Conservation (phyloP, 2,888 invertebrate genomes). For the Brachyptera risi region DNA sequence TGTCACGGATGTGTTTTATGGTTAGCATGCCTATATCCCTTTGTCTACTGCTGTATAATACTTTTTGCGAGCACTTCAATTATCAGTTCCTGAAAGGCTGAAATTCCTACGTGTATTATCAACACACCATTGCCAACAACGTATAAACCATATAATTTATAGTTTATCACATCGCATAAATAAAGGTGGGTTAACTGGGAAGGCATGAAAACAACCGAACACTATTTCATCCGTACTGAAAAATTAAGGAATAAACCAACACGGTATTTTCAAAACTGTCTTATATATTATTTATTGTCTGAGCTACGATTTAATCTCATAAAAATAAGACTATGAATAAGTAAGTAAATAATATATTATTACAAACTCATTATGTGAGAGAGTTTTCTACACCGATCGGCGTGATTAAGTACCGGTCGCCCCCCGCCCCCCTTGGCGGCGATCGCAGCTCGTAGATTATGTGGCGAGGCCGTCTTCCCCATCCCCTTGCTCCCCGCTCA, state of each 20-base stretch:
- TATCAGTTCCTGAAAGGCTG: too few relatives aligned
- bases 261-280: constrained; percentile 13
- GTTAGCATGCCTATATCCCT: constrained; percentile 22
- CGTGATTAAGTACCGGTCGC: not conserved
- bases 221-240: constrained; percentile 20
- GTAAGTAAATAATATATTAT: constrained; percentile 3
- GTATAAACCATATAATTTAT: constrained; percentile 14
- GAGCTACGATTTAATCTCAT: constrained; percentile 12
- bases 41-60: too few relatives aligned
- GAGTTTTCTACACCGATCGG: not conserved
- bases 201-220: constrained; percentile 15
- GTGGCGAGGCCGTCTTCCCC: too few relatives aligned
- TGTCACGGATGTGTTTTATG: constrained; percentile 24
- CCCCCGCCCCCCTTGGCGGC: constrained; percentile 17
- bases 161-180: constrained; percentile 13
- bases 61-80: constrained; percentile 13
- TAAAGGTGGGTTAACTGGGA: constrained; percentile 18
- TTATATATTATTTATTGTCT: constrained; percentile 13
- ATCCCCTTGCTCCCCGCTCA: constrained; percentile 39
- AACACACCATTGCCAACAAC: constrained; percentile 15
- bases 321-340: constrained; percentile 2
- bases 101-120: too few relatives aligned
- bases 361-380: not conserved
- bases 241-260: constrained; percentile 22
- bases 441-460: constrained; percentile 35